phyloP scores from a whole-genome alignment of 2,113 vertebrate genomes.

The Todiramphus saurophagus region DNA sequence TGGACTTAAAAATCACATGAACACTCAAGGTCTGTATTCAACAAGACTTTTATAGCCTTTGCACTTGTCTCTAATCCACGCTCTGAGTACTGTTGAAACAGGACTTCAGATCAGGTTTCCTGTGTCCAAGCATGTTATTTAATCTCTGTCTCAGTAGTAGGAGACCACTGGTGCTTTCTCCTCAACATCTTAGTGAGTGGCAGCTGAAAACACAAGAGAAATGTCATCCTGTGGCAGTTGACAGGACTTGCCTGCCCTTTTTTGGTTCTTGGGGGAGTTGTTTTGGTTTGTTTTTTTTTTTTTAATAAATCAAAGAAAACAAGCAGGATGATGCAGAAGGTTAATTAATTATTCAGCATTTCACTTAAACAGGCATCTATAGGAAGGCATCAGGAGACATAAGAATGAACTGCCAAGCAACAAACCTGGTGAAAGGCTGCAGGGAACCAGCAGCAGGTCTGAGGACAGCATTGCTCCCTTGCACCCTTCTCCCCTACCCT shows the following conservation, averaged over 20 bases:
- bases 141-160: neutral
- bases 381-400: neutral
- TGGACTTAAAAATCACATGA: neutral
- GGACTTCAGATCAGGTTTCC: neutral
- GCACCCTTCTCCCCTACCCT: neutral
- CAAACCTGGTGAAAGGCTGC: fast-evolving
- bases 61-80: neutral
- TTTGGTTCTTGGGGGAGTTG: neutral
- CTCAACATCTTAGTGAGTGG: neutral
- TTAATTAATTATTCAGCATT: neutral
- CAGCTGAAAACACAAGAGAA: neutral
- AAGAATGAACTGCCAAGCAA: neutral
- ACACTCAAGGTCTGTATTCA: neutral
- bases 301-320: neutral
- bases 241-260: neutral
- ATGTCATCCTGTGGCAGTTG: neutral
- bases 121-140: neutral
- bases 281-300: neutral
- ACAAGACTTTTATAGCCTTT: neutral
- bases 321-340: neutral
- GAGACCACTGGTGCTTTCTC: neutral
- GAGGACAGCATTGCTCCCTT: neutral
- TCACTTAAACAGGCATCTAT: neutral
- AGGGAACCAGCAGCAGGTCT: neutral
- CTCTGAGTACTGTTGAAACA: neutral